phyloP scores from a whole-genome alignment of 2,888 invertebrate genomes.

The Tridacna gigas region DNA sequence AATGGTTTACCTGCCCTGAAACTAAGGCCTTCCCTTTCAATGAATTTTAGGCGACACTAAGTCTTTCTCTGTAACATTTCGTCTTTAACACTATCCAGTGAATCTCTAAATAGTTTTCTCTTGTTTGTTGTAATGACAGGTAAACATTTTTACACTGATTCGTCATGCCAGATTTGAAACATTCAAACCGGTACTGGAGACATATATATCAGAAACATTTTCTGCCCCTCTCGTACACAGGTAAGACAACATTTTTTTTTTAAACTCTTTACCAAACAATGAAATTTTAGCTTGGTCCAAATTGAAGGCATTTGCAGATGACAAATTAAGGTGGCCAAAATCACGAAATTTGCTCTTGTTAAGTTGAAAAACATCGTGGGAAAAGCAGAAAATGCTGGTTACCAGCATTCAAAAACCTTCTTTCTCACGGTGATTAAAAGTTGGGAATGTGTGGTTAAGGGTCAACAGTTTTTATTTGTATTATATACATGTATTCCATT shows the following conservation, averaged over 20 bases:
- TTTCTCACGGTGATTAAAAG: no score
- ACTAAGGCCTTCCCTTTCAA: neutral
- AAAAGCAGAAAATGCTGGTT: no score
- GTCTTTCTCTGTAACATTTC: no score
- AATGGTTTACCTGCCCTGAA: neutral
- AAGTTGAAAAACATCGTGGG: no score
- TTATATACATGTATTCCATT: neutral
- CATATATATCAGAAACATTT: constrained; percentile 97
- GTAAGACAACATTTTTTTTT: constrained; percentile 86
- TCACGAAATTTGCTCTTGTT: no score
- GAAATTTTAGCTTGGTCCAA: no score
- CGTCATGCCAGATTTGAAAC: constrained; percentile 97
- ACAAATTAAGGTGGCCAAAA: no score
- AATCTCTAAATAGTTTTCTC: neutral
- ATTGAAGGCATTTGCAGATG: no score
- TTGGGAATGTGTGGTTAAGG: no score
- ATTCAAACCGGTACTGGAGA: constrained; percentile 96
- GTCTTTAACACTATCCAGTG: no score
- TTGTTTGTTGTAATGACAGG: constrained; percentile 77
- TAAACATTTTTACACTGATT: constrained; percentile 95
- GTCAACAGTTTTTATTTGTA: constrained; percentile 65
- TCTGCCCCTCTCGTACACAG: constrained; percentile 97
- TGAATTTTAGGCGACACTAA: neutral
- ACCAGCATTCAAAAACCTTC: no score
- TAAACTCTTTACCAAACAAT: no score